phyloP scores from a whole-genome alignment of 2,888 invertebrate species.

The Phragmatobia fuliginosa region DNA sequence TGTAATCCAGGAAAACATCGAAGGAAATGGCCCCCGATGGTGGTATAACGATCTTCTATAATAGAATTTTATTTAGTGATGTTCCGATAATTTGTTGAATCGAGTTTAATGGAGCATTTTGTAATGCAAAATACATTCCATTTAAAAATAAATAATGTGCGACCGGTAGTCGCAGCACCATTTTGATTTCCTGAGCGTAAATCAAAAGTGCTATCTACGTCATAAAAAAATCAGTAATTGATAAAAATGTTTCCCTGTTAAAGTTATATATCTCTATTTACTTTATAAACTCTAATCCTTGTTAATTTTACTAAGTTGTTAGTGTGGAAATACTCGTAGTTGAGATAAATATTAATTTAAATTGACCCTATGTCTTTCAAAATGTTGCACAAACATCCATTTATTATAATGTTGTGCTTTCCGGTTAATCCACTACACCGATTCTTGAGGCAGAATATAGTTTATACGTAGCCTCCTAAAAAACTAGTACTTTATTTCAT shows the following conservation, averaged over 20 bases:
- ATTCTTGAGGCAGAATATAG: no score
- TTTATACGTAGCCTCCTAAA: no score
- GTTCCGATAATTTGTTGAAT: constrained; percentile 33
- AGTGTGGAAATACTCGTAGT: no score
- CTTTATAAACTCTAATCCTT: no score
- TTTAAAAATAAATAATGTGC: constrained; percentile 14
- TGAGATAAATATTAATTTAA: no score
- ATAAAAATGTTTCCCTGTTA: background rate
- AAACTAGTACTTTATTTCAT: no score
- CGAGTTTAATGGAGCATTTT: constrained; percentile 17
- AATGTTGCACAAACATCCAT: no score
- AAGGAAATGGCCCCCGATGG: constrained; percentile 52
- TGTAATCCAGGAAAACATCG: constrained; percentile 56
- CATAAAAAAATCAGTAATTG: background rate
- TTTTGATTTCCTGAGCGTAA: constrained; percentile 17
- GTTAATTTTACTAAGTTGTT: no score
- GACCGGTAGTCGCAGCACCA: background rate
- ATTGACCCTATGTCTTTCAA: no score
- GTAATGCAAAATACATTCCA: background rate
- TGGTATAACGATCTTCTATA: constrained; percentile 50
- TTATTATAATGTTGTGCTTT: no score
- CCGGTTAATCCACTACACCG: no score
- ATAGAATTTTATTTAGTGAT: constrained; percentile 54
- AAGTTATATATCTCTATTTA: no score
- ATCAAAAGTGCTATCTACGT: background rate